Conservation (phyloP, 2,888 invertebrate species). For the Cephus pygmeus region DNA sequence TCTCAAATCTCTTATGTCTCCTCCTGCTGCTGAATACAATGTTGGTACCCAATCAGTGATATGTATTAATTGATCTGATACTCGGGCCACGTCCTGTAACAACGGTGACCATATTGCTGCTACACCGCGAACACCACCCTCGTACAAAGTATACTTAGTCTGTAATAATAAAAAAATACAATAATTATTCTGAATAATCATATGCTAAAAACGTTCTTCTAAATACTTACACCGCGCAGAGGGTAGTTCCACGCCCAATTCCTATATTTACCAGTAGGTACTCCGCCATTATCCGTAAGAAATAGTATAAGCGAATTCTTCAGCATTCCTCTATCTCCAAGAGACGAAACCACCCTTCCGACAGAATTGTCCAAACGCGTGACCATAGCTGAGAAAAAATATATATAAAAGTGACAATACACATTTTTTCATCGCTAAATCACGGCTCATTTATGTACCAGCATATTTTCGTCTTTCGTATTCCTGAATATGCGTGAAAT, state of each 20-base stretch:
- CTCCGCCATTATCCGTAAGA: conserved; percentile 74
- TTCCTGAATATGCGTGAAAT: conserved; percentile 76
- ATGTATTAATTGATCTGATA: conserved; percentile 73
- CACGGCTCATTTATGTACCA: conserved; percentile 67
- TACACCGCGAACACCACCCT: conserved; percentile 75
- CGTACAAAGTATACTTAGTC: conserved; percentile 78
- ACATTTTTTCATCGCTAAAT: neutral
- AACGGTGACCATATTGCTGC: conserved; percentile 76
- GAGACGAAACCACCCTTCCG: conserved; percentile 69
- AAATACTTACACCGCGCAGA: conserved; percentile 68
- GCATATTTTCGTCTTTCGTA: conserved; percentile 79
- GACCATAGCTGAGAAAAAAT: conserved; percentile 69
- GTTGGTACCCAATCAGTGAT: conserved; percentile 80
- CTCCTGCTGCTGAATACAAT: conserved; percentile 73
- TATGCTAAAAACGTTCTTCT: neutral
- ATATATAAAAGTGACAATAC: neutral
- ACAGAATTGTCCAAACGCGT: conserved; percentile 74
- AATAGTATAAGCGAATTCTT: conserved; percentile 74
- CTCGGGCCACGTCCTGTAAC: conserved; percentile 69
- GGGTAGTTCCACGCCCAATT: conserved; percentile 75
- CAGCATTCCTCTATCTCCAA: conserved; percentile 69
- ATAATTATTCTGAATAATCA: conserved; percentile 8
- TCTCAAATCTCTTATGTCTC: conserved; percentile 52
- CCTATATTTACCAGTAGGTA: conserved; percentile 67
- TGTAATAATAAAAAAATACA: conserved; percentile 45